phyloP scores from a whole-genome alignment of 2,888 invertebrate species.

The Drosophila cognata region DNA sequence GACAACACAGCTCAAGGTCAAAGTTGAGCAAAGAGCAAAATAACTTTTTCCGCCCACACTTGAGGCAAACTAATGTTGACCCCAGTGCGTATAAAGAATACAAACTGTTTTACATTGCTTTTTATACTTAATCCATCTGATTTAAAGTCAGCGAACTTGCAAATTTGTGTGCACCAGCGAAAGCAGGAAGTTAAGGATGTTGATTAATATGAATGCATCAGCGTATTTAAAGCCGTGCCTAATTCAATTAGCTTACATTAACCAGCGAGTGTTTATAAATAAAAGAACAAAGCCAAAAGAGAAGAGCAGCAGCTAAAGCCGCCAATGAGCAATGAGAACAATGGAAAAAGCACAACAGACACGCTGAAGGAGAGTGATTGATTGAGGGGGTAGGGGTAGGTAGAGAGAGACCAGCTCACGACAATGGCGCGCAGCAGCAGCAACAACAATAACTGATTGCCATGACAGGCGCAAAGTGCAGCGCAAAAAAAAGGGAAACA shows the following conservation, averaged over 20 bases:
- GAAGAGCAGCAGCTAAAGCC: slow-evolving; percentile 27
- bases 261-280: slow-evolving; percentile 49
- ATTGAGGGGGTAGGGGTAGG: slow-evolving; percentile 10
- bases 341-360: slow-evolving; percentile 32
- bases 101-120: background rate
- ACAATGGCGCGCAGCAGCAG: slow-evolving; percentile 39
- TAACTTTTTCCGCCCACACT: background rate
- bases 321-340: slow-evolving; percentile 57
- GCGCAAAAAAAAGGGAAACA: slow-evolving; percentile 25
- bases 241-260: slow-evolving; percentile 66
- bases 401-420: slow-evolving; percentile 4
- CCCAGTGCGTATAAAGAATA: background rate
- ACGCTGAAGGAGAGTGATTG: slow-evolving; percentile 27
- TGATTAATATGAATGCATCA: slow-evolving; percentile 58
- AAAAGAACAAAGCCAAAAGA: slow-evolving; percentile 54
- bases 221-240: slow-evolving; percentile 46
- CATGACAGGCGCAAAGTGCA: slow-evolving; percentile 61
- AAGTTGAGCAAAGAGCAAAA: slow-evolving; percentile 12
- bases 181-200: slow-evolving; percentile 50
- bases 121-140: background rate
- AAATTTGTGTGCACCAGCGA: slow-evolving; percentile 25
- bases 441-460: slow-evolving; percentile 34
- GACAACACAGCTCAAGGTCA: slow-evolving; percentile 47
- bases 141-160: slow-evolving; percentile 58
- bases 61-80: background rate